phyloP scores from a whole-genome alignment of 2,888 invertebrate genomes.

The Mechanitis messenoides region DNA sequence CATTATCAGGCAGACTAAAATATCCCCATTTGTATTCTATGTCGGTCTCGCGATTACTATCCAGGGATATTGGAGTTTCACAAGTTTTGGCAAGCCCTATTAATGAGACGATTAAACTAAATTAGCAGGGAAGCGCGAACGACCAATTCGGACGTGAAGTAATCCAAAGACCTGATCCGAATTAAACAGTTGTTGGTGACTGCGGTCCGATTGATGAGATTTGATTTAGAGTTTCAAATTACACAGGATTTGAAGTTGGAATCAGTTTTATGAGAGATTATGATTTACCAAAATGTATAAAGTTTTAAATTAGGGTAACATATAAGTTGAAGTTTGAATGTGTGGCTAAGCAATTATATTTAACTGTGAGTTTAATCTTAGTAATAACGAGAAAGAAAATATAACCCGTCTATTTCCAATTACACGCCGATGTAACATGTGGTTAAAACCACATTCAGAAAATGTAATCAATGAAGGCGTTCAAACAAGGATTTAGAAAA shows the following conservation, averaged over 20 bases:
- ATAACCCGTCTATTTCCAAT: too few species aligned
- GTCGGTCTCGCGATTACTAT: constrained; percentile 39
- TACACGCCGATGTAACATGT: too few species aligned
- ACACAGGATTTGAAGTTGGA: constrained; percentile 12
- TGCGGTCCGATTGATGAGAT: constrained; percentile 22
- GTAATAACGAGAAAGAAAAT: background rate
- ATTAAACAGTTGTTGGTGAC: constrained; percentile 28
- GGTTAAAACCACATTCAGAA: too few species aligned
- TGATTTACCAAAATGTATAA: background rate
- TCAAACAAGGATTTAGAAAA: too few species aligned
- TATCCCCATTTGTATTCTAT: constrained; percentile 56
- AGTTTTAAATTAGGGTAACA: background rate
- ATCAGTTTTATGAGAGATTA: constrained; percentile 2
- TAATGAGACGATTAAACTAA: constrained; percentile 69
- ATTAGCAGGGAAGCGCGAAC: constrained; percentile 64
- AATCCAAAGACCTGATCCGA: constrained; percentile 28
- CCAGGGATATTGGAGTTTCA: constrained; percentile 55
- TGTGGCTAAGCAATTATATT: background rate
- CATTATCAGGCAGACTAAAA: constrained; percentile 38
- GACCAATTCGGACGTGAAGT: constrained; percentile 40
- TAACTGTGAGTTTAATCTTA: background rate
- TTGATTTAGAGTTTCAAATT: constrained; percentile 24
- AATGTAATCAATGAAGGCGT: too few species aligned
- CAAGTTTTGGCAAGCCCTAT: constrained; percentile 60
- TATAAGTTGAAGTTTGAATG: background rate